Evolutionary conservation across 2,797 vertebrate species (phyloP).

Genomic region (Phoebastria nigripes): DNA sequence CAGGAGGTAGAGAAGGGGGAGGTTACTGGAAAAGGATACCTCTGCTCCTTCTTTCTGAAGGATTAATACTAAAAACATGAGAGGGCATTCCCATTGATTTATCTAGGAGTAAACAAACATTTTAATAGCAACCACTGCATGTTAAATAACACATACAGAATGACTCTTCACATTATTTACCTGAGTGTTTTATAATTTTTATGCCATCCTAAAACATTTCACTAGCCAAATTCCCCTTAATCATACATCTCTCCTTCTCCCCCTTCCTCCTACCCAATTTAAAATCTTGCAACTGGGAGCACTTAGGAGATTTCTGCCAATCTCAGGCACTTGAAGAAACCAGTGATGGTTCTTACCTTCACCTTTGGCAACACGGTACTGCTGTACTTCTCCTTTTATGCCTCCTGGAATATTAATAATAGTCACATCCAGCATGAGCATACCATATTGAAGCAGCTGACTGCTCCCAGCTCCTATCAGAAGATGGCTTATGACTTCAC

Average conservation of each 20-base stretch:
- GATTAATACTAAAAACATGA: background rate
- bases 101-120: background rate
- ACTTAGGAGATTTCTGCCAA: background rate
- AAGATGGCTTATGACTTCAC: background rate
- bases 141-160: background rate
- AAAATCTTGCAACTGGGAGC: rapidly evolving
- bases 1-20: background rate
- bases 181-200: background rate
- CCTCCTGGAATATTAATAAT: background rate
- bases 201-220: background rate
- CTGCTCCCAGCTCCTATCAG: background rate
- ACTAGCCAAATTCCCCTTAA: background rate
- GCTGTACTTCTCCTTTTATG: background rate
- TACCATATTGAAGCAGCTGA: background rate
- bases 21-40: background rate
- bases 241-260: background rate
- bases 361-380: background rate
- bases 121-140: background rate
- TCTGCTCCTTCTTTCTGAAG: background rate
- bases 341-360: background rate
- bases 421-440: background rate
- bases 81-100: background rate
- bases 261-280: background rate
- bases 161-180: background rate
- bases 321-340: background rate